A percentile compares a stretch with the other conserved stretches of the same genome.
phyloP scores from a whole-genome alignment of 2,113 vertebrate species.

The Gobio gobio region DNA sequence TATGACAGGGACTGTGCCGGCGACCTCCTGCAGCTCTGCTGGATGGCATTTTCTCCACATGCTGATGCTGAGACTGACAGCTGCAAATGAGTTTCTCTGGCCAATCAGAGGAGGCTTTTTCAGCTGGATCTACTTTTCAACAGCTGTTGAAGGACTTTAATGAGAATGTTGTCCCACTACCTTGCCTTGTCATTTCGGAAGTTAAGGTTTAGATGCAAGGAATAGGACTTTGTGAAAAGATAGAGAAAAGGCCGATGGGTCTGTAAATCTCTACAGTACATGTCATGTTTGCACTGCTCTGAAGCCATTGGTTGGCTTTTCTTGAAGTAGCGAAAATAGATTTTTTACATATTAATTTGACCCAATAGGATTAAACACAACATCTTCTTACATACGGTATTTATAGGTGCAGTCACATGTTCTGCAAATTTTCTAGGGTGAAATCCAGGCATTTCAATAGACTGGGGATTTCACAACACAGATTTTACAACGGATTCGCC shows the following conservation, averaged over 20 bases:
- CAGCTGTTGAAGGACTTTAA: constrained; percentile 22
- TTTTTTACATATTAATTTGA: not conserved
- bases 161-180: constrained; percentile 14
- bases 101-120: constrained; percentile 31
- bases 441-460: not conserved
- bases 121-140: not conserved
- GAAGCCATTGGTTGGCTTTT: constrained; percentile 7
- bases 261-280: not conserved
- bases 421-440: not conserved
- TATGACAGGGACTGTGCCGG: not conserved
- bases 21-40: constrained; percentile 25
- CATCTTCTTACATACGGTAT: not conserved
- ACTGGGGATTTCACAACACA: not conserved
- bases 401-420: not conserved
- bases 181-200: constrained; percentile 18
- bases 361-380: not conserved
- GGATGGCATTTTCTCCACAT: constrained; percentile 14
- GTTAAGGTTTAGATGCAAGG: constrained; percentile 11
- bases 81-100: not conserved
- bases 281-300: constrained; percentile 26
- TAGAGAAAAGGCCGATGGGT: not conserved
- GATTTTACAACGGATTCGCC: not conserved
- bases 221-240: constrained; percentile 12
- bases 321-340: not conserved
- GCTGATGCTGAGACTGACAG: constrained; percentile 19